Conservation (phyloP, 2,113 vertebrate species). For the Seriola rivoliana region DNA sequence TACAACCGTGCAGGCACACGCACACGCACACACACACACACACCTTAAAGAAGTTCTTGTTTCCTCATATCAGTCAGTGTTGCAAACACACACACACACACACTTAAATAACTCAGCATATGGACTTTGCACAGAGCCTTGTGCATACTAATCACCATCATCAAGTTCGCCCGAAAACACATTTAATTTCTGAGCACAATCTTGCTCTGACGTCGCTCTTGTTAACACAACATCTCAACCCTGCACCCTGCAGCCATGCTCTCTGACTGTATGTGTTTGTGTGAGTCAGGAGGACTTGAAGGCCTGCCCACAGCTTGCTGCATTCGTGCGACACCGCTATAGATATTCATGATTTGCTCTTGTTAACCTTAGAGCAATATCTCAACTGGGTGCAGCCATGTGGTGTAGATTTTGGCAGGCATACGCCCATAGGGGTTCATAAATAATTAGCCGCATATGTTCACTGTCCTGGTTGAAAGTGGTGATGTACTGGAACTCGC, state of each 20-base stretch:
- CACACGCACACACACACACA: slow-evolving; percentile 4
- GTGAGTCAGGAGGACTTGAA: slow-evolving; percentile 9
- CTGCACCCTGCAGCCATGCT: background rate
- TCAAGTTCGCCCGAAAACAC: slow-evolving; percentile 16
- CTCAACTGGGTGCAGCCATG: slow-evolving; percentile 46
- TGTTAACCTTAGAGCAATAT: slow-evolving; percentile 69
- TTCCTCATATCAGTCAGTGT: background rate
- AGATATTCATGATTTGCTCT: slow-evolving; percentile 64
- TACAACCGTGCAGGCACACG: background rate
- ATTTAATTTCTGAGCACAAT: slow-evolving; percentile 21
- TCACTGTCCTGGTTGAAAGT: slow-evolving; percentile 35
- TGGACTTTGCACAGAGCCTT: slow-evolving; percentile 3
- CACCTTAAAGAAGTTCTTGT: background rate
- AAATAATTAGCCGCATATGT: slow-evolving; percentile 69
- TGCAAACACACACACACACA: background rate
- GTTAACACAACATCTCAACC: slow-evolving; percentile 49
- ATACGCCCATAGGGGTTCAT: slow-evolving; percentile 53
- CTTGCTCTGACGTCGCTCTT: background rate
- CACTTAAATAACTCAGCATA: slow-evolving; percentile 2
- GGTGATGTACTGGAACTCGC: slow-evolving; percentile 30
- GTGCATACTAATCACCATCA: slow-evolving; percentile 2
- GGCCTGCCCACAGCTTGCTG: slow-evolving; percentile 29
- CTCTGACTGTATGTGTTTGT: slow-evolving; percentile 15
- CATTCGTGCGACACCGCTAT: slow-evolving; percentile 21
- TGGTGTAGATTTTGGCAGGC: slow-evolving; percentile 66